Base-by-base conservation (phyloP, 2,797 vertebrate species). In the Aplochiton taeniatus region DNA sequence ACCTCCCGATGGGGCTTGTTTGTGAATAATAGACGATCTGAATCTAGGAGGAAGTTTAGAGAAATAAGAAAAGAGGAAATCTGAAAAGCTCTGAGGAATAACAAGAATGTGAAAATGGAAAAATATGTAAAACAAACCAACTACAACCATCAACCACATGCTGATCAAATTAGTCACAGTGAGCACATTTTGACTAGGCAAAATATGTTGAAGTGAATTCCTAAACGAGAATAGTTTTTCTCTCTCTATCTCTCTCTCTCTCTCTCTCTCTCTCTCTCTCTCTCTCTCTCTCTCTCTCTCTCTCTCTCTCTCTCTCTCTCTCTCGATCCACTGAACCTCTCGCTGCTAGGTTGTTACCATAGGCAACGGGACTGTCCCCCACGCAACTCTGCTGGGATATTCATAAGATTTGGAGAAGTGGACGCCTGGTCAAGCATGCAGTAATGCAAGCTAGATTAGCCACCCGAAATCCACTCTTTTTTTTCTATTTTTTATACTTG, bases 81-180 rank as follows among this genome's bases (percentile, higher is more conserved):
- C 9, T 45, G 12, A 20, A 59, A 44, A 17, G 57, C 54, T 11
- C 20, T 6, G 65, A 4, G 61, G 55, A 43, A 52, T 52, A 41
- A 55, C 63, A 43, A 11, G 17, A 31, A 43, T 49, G 16, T 8
- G 16, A 54, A 56, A 42, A 53, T 31, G 66, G 9, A 49, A 58
- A 58, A 69, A 52, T 19, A 61, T 41, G 50, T 8, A 48, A 18
- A 62, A 31, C 2, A 31, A 31, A 31, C 2, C 31, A 31, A 31
- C 31, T 6, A 3, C 31, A 31, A 31, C 31, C 31, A 31, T 3
- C 31, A 31, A 31, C 31, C 31, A 31, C 59, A 63, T 55, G 7
- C 46, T 58, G 43, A 71, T 58, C 63, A 18, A 61, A 68, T 73
- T 42, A 74, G 54, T 4, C 54, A 65, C 7, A 59, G 48, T 72